phyloP scores from a whole-genome alignment of 2,797 vertebrate species.

The Aphelocoma californica region DNA sequence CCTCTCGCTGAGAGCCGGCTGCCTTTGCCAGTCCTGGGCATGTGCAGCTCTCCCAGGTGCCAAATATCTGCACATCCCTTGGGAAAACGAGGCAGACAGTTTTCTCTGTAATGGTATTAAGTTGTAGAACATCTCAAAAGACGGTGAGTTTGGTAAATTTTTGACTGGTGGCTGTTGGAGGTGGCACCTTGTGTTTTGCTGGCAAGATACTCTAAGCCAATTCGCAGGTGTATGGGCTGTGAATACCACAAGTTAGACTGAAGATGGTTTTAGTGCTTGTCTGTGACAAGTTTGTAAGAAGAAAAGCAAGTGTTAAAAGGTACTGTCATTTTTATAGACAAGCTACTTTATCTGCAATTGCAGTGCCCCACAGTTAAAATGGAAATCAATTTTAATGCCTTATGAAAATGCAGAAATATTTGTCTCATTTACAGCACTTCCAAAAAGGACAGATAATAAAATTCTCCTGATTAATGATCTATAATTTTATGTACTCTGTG shows the following conservation, averaged over 20 bases:
- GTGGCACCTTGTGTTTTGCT: neutral
- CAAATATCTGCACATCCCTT: neutral
- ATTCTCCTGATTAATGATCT: conserved; percentile 12
- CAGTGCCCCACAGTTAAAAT: conserved; percentile 46
- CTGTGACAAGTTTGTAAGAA: neutral
- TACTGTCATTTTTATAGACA: conserved; percentile 40
- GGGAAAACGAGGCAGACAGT: conserved; percentile 24
- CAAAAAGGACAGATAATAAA: conserved; percentile 48
- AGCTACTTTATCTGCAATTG: conserved; percentile 52
- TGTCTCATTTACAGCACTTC: conserved; percentile 60
- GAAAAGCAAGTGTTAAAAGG: conserved; percentile 47
- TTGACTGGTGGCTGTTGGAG: neutral
- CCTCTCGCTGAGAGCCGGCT: neutral
- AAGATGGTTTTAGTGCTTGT: neutral
- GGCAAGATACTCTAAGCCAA: neutral
- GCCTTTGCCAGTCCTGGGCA: neutral
- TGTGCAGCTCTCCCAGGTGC: conserved; percentile 48
- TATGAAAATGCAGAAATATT: conserved; percentile 47
- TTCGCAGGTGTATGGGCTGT: neutral
- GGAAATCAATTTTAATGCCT: conserved; percentile 67
- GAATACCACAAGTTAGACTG: neutral
- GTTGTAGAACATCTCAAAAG: neutral
- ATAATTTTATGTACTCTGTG: conserved; percentile 30
- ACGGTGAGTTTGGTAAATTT: neutral
- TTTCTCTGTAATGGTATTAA: neutral